Evolutionary conservation across 2,888 invertebrate species (phyloP), one percentile per base, ranked within the genome.

Genomic region (Eupithecia subumbrata): DNA sequence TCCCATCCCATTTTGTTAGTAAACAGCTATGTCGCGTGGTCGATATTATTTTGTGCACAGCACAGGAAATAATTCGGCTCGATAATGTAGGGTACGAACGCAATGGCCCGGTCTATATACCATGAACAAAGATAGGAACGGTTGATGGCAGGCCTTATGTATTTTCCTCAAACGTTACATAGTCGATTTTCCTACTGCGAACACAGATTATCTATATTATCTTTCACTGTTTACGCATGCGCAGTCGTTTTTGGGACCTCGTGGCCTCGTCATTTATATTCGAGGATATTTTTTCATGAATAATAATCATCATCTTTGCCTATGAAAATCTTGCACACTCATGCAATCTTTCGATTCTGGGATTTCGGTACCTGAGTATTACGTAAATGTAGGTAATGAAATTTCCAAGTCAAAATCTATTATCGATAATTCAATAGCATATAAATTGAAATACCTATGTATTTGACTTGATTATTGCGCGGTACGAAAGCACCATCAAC

Each of bases 21-120:
- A 89, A 89, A 90, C 89, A 89, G 80, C 83, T 76, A 72, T 80
- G 78, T 86, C 84, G 86, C 89, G 84, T 86, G 88, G 88, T 90
- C 89, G 88, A 90, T 88, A 88, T 83, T 86, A 87, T 84, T 85
- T 86, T 86, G 86, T 88, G 84, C 84, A 86, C 82, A 83, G 82
- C 81, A 79, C 84, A 84, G 84, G 85, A 87, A 86, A 84, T 84
- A 83, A 84, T 84, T 82, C 81, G 78, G 77, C 81, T 82, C 82
- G 79, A 84, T 83, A 82, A 83, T 80, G 79, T 77, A 69, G 77
- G 75, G 77, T 77, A 77, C 73, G 80, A 80, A 79, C 79, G 69
- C 78, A 79, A 80, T 78, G 79, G 80, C 78, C 78, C 77, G 80
- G 79, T 75, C 71, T 77, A 79, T 81, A 76, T 80, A 77, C 78